Conservation (phyloP, 2,797 vertebrate genomes). For the Cryptoprocta ferox region DNA sequence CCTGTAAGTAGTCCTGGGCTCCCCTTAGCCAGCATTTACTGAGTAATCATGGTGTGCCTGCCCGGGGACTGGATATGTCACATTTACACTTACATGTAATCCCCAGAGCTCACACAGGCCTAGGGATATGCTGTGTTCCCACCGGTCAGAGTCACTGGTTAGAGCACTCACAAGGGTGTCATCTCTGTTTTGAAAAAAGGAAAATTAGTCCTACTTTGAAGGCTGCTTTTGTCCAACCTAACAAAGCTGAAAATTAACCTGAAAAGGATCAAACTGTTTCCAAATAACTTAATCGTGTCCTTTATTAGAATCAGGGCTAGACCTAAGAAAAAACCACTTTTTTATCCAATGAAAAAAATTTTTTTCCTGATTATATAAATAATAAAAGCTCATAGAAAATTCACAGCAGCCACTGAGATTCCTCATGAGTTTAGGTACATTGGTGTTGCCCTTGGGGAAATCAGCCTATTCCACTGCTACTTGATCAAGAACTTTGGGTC, state of each 20-base stretch:
- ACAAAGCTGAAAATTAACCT: neutral
- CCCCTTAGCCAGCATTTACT: neutral
- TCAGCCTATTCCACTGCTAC: neutral
- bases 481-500: neutral
- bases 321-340: neutral
- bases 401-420: neutral
- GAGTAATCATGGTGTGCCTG: neutral
- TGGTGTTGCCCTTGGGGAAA: neutral
- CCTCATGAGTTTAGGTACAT: neutral
- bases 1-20: rapidly evolving
- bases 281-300: neutral
- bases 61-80: neutral
- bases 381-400: neutral
- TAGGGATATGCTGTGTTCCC: neutral
- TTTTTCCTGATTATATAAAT: neutral
- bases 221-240: neutral
- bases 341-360: neutral
- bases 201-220: neutral
- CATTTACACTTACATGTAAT: neutral
- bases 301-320: neutral
- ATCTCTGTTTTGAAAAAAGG: neutral
- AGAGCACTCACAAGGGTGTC: neutral
- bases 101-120: neutral
- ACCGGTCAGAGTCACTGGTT: neutral
- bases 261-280: neutral